Evolutionary conservation across 2,888 invertebrate genomes (phyloP).

Genomic region (Diloba caeruleocephala): DNA sequence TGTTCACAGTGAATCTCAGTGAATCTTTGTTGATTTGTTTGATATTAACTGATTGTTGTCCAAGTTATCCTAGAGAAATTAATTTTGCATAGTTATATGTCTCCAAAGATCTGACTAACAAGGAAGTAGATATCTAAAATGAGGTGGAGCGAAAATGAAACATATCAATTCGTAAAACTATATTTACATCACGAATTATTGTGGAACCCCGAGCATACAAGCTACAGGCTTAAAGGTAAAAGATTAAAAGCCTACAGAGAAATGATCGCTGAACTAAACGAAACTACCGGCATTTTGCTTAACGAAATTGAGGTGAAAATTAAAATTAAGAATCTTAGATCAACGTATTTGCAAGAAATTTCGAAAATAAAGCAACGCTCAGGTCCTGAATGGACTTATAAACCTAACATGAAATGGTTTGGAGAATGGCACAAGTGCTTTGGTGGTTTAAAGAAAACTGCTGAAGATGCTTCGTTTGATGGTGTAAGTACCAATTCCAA

Average conservation of each 20-base stretch:
- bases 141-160: conserved; percentile 82
- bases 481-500: conserved; percentile 44
- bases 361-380: conserved; percentile 72
- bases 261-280: conserved; percentile 67
- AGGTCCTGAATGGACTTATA: conserved; percentile 60
- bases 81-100: too few relatives aligned
- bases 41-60: too few relatives aligned
- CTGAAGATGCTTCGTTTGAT: conserved; percentile 45
- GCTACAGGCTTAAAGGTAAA: conserved; percentile 72
- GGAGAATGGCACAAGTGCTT: conserved; percentile 67
- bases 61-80: too few relatives aligned
- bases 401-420: conserved; percentile 75
- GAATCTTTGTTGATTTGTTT: too few relatives aligned
- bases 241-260: conserved; percentile 71
- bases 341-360: conserved; percentile 75
- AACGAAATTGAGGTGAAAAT: conserved; percentile 67
- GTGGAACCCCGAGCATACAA: conserved; percentile 76
- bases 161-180: conserved; percentile 80
- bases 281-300: conserved; percentile 68
- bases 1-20: too few relatives aligned
- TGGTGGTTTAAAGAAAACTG: conserved; percentile 43
- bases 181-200: conserved; percentile 78
- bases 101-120: too few relatives aligned
- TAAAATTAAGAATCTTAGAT: conserved; percentile 74
- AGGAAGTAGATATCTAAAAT: too few relatives aligned